Evolutionary conservation across 1,140 invertebrate species (phyloP), one percentile per base, ranked within the genome.

Genomic region (Drosophila prosaltans): DNA sequence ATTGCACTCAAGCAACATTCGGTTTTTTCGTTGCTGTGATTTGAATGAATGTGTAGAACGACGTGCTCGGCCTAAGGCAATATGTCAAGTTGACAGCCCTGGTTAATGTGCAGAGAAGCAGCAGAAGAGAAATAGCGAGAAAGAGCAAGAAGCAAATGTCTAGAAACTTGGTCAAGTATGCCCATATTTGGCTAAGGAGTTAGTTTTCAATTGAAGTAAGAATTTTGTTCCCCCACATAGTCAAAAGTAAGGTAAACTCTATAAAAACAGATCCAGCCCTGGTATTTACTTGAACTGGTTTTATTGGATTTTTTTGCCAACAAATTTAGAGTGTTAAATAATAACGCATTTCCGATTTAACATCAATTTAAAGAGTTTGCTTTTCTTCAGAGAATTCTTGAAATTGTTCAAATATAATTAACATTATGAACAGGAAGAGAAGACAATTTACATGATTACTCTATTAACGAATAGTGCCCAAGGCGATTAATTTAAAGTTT

Each of bases 1-100:
- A 89, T 80, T 78, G 84, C 84, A 88, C 84, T 88, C 84, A 75
- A 85, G 81, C 80, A 73, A 85, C 59, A 73, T 78, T 24, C 45
- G 45, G 28, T 36, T 36, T 36, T 36, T 36, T 36, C 1, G 3
- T 36, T 36, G 32, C 41, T 55, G 40, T 80, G 66, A 65, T 83
- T 79, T 9, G 21, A 16, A 73, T 79, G 82, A 86, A 75, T 85
- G 83, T 85, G 82, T 86, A 78, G 78, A 78, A 68, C 66, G 73
- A 45, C 32, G 69, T 48, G 21, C 45, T 26, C 45, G 45, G 24
- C 45, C 45, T 51, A 24, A 7, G 45, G 45, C 45, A 26, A 26
- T 51, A 51, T 26, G 45, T 51, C 45, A 51, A 51, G 45, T 51
- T 51, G 45, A 26, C 32, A 48, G 36, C 16, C 21, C 45, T 24